These are phyloP conservation scores for Panzeria rudis DNA, from an alignment of 2,888 invertebrate genomes.

Conservation along the genomic window DNA sequence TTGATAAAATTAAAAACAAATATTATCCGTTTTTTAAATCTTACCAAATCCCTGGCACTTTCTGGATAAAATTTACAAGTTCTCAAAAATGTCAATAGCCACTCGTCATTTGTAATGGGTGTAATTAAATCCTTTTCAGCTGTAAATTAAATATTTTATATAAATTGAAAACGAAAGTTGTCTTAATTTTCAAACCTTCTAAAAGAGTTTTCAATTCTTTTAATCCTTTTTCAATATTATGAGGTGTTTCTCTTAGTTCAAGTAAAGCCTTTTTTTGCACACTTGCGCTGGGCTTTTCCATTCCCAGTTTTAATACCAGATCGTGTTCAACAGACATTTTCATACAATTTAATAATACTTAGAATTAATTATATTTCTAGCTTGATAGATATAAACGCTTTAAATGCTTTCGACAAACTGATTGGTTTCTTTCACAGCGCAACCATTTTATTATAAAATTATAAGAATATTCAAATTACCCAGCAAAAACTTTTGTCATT, in stretches of 20 bases:
- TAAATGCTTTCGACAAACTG: not conserved
- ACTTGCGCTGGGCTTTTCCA: constrained; percentile 12
- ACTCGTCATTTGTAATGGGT: constrained; percentile 24
- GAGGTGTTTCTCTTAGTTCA: constrained; percentile 55
- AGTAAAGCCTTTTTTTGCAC: constrained; percentile 30
- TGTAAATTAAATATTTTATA: too few species aligned
- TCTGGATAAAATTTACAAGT: constrained; percentile 67
- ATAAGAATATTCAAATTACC: too few species aligned
- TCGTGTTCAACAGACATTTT: not conserved
- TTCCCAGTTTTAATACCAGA: not conserved
- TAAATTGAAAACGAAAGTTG: too few species aligned
- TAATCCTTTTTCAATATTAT: constrained; percentile 45
- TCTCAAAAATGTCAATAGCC: constrained; percentile 57
- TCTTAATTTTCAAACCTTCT: too few species aligned
- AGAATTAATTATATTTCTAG: not conserved
- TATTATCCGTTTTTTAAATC: constrained; percentile 85
- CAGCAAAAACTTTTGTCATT: too few species aligned
- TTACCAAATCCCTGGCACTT: constrained; percentile 87
- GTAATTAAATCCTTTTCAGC: constrained; percentile 46
- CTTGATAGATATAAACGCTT: not conserved
- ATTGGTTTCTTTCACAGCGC: not conserved
- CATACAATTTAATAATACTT: not conserved
- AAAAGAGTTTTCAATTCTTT: constrained; percentile 39
- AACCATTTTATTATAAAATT: not conserved
- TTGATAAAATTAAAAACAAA: not conserved